Conservation (phyloP, 1,140 invertebrate species). For the Rhyzopertha dominica region DNA sequence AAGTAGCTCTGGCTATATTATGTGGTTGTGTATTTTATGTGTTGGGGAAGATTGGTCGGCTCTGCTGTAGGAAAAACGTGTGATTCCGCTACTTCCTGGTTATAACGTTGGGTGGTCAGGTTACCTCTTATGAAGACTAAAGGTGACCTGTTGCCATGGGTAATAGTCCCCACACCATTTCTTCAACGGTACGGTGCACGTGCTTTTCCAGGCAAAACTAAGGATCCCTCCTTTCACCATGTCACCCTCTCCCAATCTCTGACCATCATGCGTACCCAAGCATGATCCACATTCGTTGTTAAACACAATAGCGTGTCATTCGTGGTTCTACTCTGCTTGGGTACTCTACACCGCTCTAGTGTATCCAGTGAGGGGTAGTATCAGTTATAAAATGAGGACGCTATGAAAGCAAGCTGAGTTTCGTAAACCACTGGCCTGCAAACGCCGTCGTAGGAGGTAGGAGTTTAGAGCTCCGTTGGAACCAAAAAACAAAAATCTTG, state of each 20-base stretch:
- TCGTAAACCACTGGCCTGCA: no score
- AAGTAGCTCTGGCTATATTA: no score
- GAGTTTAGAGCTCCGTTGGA: no score
- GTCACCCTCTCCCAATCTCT: conserved; percentile 23
- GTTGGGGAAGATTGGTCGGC: no score
- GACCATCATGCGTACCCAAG: conserved; percentile 17
- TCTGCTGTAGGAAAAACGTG: conserved; percentile 15
- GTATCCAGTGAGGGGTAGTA: conserved; percentile 13
- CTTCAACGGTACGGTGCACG: conserved; percentile 11
- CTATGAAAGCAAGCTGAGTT: conserved; percentile 10
- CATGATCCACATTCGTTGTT: no score
- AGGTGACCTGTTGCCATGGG: no score
- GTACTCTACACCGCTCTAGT: conserved; percentile 15
- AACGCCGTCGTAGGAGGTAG: no score
- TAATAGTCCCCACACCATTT: conserved; percentile 18
- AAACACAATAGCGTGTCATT: no score
- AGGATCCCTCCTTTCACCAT: conserved; percentile 14
- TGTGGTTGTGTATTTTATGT: no score
- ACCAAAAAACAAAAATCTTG: no score
- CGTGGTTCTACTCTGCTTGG: no score
- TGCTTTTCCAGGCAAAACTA: conserved; percentile 13
- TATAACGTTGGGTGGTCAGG: conserved; percentile 14
- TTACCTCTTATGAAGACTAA: conserved; percentile 17
- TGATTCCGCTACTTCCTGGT: conserved; percentile 14
- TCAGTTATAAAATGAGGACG: conserved; percentile 15